Evolutionary conservation across 2,888 invertebrate species (phyloP), one percentile per base, ranked within the genome.

Genomic region (Cynaeus angustus): DNA sequence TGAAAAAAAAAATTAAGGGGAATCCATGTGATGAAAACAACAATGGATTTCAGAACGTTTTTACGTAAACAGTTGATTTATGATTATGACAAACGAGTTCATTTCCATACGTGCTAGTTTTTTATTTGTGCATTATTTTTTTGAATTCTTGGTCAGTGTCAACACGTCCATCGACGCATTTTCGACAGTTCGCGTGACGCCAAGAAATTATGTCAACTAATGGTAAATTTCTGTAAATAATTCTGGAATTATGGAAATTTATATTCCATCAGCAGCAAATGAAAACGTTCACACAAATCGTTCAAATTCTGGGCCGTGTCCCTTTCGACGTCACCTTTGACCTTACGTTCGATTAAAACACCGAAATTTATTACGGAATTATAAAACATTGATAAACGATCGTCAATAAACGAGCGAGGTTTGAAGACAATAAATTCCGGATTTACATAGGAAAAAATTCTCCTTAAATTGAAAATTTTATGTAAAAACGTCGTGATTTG

Each of bases 191-290:
- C 13, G 70, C 70, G 70, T 70, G 70, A 66, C 70, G 16, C 16
- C 21, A n/a, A 13, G 55, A 38, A 58, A 70, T 66, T 70, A 66
- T 53, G 61, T 66, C 61, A 28, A 46, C 66, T 70, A 70, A 70
- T 70, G 70, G 70, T 66, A 28, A 59, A 70, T 55, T 66, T 70
- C 70, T 66, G 70, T 70, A 61, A 70, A 66, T 70, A 53, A 61
- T 66, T 70, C 58, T 37, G 55, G 53, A 69, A 69, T 70, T 70
- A 66, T 66, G 66, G 70, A 70, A 70, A 70, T 70, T 66, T 67
- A 59, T 66, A 62, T 70, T 67, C 66, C 62, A 66, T 66, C 66
- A 61, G 48, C 64, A 37, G 56, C 38, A 61, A 61, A 68, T 61
- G 68, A 68, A 56, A 68, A 43, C 48, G 59, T 58, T 61, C 66